Conservation (phyloP, 2,113 vertebrate genomes). For the Nematolebias whitei region DNA sequence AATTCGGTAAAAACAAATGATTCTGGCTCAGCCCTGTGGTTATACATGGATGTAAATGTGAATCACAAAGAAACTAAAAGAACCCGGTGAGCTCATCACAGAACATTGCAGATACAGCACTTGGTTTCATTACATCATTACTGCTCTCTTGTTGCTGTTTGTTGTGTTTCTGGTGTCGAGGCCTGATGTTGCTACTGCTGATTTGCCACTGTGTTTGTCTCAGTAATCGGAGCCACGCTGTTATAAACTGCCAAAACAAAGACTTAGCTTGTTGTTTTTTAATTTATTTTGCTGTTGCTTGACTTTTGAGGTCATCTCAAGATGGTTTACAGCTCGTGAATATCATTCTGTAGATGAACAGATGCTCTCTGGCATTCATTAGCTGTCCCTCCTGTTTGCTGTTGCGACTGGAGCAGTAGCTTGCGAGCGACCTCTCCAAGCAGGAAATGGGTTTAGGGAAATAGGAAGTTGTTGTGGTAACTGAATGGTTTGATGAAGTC, state of each 20-base stretch:
- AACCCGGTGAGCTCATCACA: not conserved
- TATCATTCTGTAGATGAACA: conserved; percentile 5
- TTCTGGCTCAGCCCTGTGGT: not conserved
- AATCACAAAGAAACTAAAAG: conserved; percentile 12
- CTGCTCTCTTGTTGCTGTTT: conserved; percentile 1
- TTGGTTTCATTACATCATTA: conserved; percentile 13
- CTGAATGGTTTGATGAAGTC: conserved; percentile 76
- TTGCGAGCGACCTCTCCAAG: conserved; percentile 48
- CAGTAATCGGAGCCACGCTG: not conserved
- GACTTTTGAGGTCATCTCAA: not conserved
- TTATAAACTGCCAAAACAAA: conserved; percentile 11
- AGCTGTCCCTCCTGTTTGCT: conserved; percentile 13
- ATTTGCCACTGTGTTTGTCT: not conserved
- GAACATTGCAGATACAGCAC: conserved; percentile 15
- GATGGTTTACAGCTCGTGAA: not conserved
- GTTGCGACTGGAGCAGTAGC: conserved; percentile 24
- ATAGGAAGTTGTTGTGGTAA: conserved; percentile 83
- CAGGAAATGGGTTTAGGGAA: conserved; percentile 76
- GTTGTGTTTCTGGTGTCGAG: not conserved
- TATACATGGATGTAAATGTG: conserved; percentile 17
- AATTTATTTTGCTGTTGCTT: not conserved
- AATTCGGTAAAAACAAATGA: no score
- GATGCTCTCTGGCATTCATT: conserved; percentile 15
- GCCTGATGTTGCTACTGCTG: not conserved
- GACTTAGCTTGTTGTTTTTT: not conserved